Base-by-base conservation (phyloP, 2,113 vertebrate species). In the Marmota monax region DNA sequence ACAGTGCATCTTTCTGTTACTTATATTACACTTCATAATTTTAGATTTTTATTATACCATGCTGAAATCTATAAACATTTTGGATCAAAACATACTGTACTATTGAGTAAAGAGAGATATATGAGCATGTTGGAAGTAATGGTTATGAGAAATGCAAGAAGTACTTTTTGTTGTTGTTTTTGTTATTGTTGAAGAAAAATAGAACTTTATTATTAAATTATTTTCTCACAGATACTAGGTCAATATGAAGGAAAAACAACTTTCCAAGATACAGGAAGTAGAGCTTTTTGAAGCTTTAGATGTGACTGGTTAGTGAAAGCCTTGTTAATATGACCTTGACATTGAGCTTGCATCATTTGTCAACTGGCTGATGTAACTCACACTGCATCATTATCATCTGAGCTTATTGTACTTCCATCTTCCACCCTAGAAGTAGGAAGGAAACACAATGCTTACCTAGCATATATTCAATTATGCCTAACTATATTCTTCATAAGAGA, bases 361-460 rank as follows among this genome's bases (percentile, higher is more conserved):
- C 2, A 2, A 67, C 32, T 84, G 0, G 0, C 42, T 88, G 90
- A 73, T 22, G 4, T 32, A 96, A 97, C 82, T 27, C 92, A 96
- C 84, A 90, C 88, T 95, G 91, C 96, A 96, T 95, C 86, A 97
- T 91, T 97, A 96, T 86, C 56, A 95, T 82, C n/a, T 84, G 16
- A 56, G 45, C 23, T 88, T 61, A 96, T 95, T 48, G 72, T 65
- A 95, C 48, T 96, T 95, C 70, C 58, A 70, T 92, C 70, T 7
- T 1, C 32, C 17, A 82, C 42, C 74, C 18, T 56, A 84, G 51
- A 97, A 97, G 84, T n/a, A 98, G 1, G 11, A 89, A 6, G 56
- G 27, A 20, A 90, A 85, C 78, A 39, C 94, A 94, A 96, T 63
- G 76, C 84, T 96, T 90, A 91, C 84, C 27, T 20, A 92, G 76